phyloP scores from a whole-genome alignment of 2,113 vertebrate genomes.

The Chionis minor region DNA sequence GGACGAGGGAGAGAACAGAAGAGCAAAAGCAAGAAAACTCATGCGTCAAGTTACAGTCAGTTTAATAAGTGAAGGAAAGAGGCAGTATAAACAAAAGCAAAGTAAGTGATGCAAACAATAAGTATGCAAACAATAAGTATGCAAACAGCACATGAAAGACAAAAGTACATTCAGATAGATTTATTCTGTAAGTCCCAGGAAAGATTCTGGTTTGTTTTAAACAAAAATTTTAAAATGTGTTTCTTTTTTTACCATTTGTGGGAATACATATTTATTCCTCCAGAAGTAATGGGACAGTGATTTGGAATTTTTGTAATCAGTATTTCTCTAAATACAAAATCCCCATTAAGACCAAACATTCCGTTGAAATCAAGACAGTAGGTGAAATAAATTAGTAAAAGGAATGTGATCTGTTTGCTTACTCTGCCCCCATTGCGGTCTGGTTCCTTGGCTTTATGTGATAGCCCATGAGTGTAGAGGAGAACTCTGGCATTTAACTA shows the following conservation, averaged over 20 bases:
- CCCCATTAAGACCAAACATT: not conserved
- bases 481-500: not conserved
- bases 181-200: not conserved
- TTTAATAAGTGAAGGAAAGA: not conserved
- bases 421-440: not conserved
- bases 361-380: not conserved
- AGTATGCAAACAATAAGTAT: not conserved
- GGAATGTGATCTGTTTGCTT: not conserved
- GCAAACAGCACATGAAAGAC: not conserved
- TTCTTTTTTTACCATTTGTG: not conserved
- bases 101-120: too few species aligned
- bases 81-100: not conserved
- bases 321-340: not conserved
- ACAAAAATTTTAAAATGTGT: too few species aligned
- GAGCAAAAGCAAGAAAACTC: not conserved
- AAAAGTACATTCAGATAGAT: not conserved
- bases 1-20: rapidly evolving
- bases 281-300: rapidly evolving
- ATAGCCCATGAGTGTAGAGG: too few species aligned
- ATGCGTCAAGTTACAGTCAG: rapidly evolving
- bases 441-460: not conserved
- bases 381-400: not conserved
- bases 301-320: not conserved
- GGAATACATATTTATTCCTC: not conserved
- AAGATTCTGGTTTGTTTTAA: not conserved